Evolutionary conservation across 2,113 vertebrate species (phyloP), one percentile per base, ranked within the genome.

Genomic region (Sialia sialis): DNA sequence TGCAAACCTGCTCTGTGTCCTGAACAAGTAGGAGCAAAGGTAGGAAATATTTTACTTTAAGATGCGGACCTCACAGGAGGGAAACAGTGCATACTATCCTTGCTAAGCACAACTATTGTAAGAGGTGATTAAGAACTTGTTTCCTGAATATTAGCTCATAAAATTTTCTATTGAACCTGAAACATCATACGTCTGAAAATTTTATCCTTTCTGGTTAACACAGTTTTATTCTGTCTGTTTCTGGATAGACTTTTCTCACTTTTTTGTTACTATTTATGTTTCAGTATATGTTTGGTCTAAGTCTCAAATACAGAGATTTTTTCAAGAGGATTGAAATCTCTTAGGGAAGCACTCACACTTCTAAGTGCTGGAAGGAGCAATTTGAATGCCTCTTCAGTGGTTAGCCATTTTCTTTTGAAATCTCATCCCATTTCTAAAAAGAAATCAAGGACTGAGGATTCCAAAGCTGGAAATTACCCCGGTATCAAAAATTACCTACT

Each of bases 1-100:
- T 91, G 59, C 84, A 96, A 89, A 93, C 90, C 55, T 89, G 36
- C n/a, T 83, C 48, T 95, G 68, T 62, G 46, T 70, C 79, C 94
- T 56, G 82, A 54, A 67, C 80, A 90, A 83, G 79, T 29, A 69
- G 82, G 17, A 68, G 26, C 41, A 92, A 85, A 85, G 43, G 69
- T 58, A 93, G 67, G 46, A 89, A 69, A 54, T 49, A 81, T 52
- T 89, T 91, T 93, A 64, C 56, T 52, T 46, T 30, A 87, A 81
- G 54, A 56, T 52, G 30, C 63, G 22, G 32, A 79, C 15, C 36
- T 72, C 27, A 63, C 16, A 69, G 56, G 80, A 3, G 1, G 25
- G 25, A 93, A 77, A 52, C 32, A 67, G 89, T 26, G 56, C 38
- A 60, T 38, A 51, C 27, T 17, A 41, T 9, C 63, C 38, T 66